Conservation (phyloP, 1,140 invertebrate species). For the Luehdorfia chinensis region DNA sequence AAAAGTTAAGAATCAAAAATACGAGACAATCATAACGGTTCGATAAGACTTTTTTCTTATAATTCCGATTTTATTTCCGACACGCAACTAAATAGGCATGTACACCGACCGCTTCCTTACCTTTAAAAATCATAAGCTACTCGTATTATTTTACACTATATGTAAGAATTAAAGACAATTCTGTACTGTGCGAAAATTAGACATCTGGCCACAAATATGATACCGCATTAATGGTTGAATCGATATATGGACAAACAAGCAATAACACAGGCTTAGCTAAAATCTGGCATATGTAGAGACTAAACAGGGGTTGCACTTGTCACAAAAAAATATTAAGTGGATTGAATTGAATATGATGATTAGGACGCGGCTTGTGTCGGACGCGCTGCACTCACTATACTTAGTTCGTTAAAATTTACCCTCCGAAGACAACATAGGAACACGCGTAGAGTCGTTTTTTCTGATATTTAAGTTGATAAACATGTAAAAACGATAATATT, state of each 20-base stretch:
- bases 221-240: conserved; percentile 1
- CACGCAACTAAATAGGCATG: too few relatives aligned
- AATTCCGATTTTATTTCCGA: too few relatives aligned
- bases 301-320: conserved; percentile 45
- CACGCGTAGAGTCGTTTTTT: conserved; percentile 17
- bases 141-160: too few relatives aligned
- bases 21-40: too few relatives aligned
- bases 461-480: neutral
- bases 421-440: conserved; percentile 21
- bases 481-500: neutral
- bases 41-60: too few relatives aligned
- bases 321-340: conserved; percentile 55
- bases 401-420: conserved; percentile 59
- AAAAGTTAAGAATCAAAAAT: too few relatives aligned
- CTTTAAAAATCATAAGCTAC: too few relatives aligned
- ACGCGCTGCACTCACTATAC: conserved; percentile 30
- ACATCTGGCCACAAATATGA: conserved; percentile 7
- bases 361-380: conserved; percentile 30
- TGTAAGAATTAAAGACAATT: too few relatives aligned
- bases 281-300: conserved; percentile 48
- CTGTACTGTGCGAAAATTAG: conserved; percentile 3
- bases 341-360: conserved; percentile 68
- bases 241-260: conserved; percentile 5
- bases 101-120: too few relatives aligned
- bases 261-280: conserved; percentile 17